These are phyloP conservation scores for Zoroaster sp. DNA, from an alignment of 53 echinoderm and acorn worm genomes.

Conservation along the genomic window DNA sequence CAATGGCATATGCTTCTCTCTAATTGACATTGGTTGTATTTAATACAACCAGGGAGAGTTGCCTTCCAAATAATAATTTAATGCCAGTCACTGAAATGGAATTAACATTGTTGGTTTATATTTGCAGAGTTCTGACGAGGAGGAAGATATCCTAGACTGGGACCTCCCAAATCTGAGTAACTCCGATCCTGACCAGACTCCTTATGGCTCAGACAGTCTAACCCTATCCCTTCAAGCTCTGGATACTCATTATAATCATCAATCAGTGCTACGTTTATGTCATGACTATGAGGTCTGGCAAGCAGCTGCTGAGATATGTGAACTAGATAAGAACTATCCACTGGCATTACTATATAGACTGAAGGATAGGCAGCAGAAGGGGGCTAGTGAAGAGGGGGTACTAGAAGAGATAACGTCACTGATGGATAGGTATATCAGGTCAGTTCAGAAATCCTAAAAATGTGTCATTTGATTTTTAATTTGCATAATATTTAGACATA, in stretches of 20 bases:
- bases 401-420: neutral
- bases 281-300: constrained; percentile 39
- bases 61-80: too few species aligned
- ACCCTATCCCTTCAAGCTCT: constrained; percentile 27
- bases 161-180: constrained; percentile 28
- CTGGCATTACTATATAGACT: constrained; percentile 54
- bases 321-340: constrained; percentile 46
- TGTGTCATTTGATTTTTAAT: neutral
- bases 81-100: too few species aligned
- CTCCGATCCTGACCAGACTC: neutral
- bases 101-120: too few species aligned
- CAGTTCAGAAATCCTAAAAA: neutral
- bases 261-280: constrained; percentile 27
- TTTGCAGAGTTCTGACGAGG: constrained; percentile 35
- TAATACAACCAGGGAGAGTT: too few species aligned
- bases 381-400: neutral
- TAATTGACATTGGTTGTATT: too few species aligned
- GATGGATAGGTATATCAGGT: constrained; percentile 50
- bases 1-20: too few species aligned
- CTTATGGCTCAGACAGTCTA: constrained; percentile 47
- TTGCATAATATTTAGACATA: neutral
- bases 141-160: constrained; percentile 35
- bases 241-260: constrained; percentile 42
- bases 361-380: constrained; percentile 8
- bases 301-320: constrained; percentile 44